Base-by-base conservation (phyloP, 2,797 vertebrate species). In the Megalops cyprinoides region DNA sequence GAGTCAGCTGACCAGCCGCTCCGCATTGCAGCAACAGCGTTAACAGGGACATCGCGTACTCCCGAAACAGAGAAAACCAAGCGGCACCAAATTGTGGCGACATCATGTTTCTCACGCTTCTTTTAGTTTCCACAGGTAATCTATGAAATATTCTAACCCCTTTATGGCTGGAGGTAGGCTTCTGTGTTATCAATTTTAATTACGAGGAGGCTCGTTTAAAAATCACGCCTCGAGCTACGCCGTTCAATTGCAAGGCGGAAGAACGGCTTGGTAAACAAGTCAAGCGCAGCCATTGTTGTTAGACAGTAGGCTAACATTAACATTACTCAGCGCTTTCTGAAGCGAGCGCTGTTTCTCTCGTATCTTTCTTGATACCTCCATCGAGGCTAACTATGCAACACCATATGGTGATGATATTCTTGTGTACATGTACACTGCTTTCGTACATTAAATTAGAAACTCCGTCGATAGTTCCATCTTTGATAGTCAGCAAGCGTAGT, bases 61-160 rank as follows among this genome's bases (percentile, higher is more conserved):
- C 14, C 5, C 23, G 14, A 23, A 75, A 23, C 18, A 48, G 15
- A 20, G 34, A 37, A 31, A 1, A 51, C 1, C 18, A 0, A 69
- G 15, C 31, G n/a, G n/a, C 15, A 1, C 1, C 0, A 86, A 89
- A 85, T 82, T 76, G 82, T 82, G 82, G 69, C 88, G 87, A 91
- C 90, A 93, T 87, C 90, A 86, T 95, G 78, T 65, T 93, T 39
- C 81, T 95, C n/a, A 85, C 91, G 5, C 89, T 95, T 1, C 90
- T 95, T 7, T 90, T 95, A 53, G 85, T 94, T 3, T 87, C 92
- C 15, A 84, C 95, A 80, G 95, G 95, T 95, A 94, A 89, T 1
- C n/a, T n/a, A n/a, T n/a, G n/a, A n/a, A n/a, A n/a, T n/a, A n/a
- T n/a, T n/a, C n/a, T n/a, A n/a, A n/a, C n/a, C n/a, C n/a, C n/a